Base-by-base conservation (phyloP, 2,888 invertebrate genomes). In the Drosophila anceps region DNA sequence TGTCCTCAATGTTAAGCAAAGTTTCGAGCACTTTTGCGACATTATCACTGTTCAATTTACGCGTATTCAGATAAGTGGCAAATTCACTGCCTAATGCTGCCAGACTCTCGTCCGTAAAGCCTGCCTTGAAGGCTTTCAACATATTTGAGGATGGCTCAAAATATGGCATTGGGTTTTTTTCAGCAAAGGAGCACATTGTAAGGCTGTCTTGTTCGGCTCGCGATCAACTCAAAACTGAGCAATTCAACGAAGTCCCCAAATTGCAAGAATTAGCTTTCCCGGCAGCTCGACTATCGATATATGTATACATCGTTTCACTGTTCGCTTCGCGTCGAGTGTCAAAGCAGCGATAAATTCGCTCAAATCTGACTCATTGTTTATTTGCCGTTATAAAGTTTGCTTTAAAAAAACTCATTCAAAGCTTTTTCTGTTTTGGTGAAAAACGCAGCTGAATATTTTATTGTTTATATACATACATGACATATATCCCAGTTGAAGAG, bases 1-100 rank as follows among this genome's bases (percentile, higher is more conserved):
- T 29, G 35, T 62, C 62, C 15, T 62, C 62, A 15, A 62, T 62
- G 55, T 20, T 18, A 3, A 54, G 24, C 44, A 62, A 35, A 2
- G 44, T 54, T 6, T 7, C 12, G 0, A 63, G 35, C 15, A 63
- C 33, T 9, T 27, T 27, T 3, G 4, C 7, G 15, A 55, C 4
- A 55, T 63, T 63, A 12, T 46, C 37, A 5, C 18, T 20, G 24
- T 18, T n/a, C n/a, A 63, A 29, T 12, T 44, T 13, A 4, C 4
- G 33, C 7, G 20, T 31, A 2, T 51, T 8, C 15, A 64, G 5
- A 64, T 68, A 68, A n/a, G 4, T 20, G 0, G 10, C 31, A 20
- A 57, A 57, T 20, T 15, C 15, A 10, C 0, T 31, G 31, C 41
- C 31, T 1, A 20, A 10, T 31, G 10, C 6, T 5, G 41, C 31